Evolutionary conservation across 2,888 invertebrate species (phyloP).

Genomic region (Tethea ocularis): DNA sequence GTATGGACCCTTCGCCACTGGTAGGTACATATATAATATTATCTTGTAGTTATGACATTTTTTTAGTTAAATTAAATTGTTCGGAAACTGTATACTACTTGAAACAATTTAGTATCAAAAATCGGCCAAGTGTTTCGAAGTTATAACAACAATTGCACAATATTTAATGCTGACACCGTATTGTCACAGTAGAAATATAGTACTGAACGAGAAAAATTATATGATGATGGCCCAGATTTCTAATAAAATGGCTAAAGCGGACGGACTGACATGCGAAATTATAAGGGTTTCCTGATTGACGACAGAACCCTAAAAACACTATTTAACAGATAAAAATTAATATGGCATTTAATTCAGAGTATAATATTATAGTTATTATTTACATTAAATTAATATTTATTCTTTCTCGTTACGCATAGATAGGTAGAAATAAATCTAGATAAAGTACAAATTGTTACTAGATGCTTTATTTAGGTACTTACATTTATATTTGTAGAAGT

Average conservation of each 20-base stretch:
- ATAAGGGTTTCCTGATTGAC: background rate
- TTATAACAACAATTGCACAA: too few relatives aligned
- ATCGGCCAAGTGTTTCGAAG: too few relatives aligned
- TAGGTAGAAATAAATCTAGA: slow-evolving; percentile 19
- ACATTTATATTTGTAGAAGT: slow-evolving; percentile 8
- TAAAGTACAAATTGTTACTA: slow-evolving; percentile 41
- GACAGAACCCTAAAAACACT: slow-evolving; percentile 12
- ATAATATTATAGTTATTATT: slow-evolving; percentile 46
- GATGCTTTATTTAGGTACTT: slow-evolving; percentile 31
- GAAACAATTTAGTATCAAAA: too few relatives aligned
- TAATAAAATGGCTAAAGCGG: too few relatives aligned
- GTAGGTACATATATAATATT: too few relatives aligned
- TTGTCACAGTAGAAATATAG: too few relatives aligned
- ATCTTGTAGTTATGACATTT: too few relatives aligned
- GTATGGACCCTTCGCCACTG: too few relatives aligned
- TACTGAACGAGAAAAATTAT: background rate
- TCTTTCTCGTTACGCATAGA: slow-evolving; percentile 16
- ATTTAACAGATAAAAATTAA: slow-evolving; percentile 61
- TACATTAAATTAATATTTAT: slow-evolving; percentile 43
- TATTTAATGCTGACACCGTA: too few relatives aligned
- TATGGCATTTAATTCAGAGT: slow-evolving; percentile 76
- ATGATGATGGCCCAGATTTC: background rate
- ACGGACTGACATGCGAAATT: background rate
- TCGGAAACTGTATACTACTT: too few relatives aligned
- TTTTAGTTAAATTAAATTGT: too few relatives aligned